Percentiles rank a stretch among this genome's conserved stretches.
These are phyloP conservation scores for Ypsolopha sequella DNA, from an alignment of 2,888 invertebrate species.

Conservation along the genomic window DNA sequence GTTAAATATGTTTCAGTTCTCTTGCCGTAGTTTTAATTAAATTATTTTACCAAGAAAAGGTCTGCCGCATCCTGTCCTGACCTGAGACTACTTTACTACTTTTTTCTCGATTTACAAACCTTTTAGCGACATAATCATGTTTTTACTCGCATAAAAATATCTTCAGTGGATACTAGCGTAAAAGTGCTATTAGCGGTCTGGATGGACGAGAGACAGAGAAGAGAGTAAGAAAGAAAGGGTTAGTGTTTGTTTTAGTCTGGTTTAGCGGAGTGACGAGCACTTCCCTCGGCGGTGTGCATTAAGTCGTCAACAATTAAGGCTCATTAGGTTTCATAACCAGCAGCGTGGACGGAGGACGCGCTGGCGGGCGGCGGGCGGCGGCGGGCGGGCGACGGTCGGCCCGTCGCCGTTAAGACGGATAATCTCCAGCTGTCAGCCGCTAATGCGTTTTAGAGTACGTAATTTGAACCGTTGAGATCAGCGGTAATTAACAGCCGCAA, in stretches of 20 bases:
- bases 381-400: slow-evolving; percentile 17
- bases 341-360: slow-evolving; percentile 23
- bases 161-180: background rate
- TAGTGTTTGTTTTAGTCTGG: background rate
- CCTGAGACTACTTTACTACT: slow-evolving; percentile 1
- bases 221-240: background rate
- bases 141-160: slow-evolving; percentile 5
- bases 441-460: slow-evolving; percentile 72
- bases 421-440: slow-evolving; percentile 69
- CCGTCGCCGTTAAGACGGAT: slow-evolving; percentile 64
- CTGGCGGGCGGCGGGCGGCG: background rate
- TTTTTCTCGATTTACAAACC: slow-evolving; percentile 19
- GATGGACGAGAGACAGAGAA: background rate
- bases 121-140: slow-evolving; percentile 22
- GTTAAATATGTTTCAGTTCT: no score
- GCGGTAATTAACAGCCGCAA: slow-evolving; percentile 66
- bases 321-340: slow-evolving; percentile 68
- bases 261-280: slow-evolving; percentile 17
- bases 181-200: slow-evolving; percentile 1
- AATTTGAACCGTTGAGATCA: slow-evolving; percentile 70
- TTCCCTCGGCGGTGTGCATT: slow-evolving; percentile 61
- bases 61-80: background rate
- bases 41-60: slow-evolving; percentile 14
- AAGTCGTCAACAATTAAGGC: slow-evolving; percentile 68
- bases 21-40: slow-evolving; percentile 20